These are phyloP conservation scores for Megaceryle alcyon DNA, from an alignment of 2,797 vertebrate species.

Conservation along the genomic window DNA sequence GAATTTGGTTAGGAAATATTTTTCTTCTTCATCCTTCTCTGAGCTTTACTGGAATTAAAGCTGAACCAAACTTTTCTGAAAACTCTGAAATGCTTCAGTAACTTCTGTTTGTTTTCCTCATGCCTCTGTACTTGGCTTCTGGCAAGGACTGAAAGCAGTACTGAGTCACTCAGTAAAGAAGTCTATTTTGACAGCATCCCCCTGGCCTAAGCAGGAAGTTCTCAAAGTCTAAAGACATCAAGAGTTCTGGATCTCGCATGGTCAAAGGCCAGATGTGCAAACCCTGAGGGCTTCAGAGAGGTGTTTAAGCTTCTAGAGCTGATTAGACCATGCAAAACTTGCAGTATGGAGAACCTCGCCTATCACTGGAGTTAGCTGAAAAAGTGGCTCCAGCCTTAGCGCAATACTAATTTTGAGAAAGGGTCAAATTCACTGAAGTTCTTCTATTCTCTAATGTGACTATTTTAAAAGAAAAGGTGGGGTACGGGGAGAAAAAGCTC, in stretches of 20 bases:
- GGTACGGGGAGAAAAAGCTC: neutral
- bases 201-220: slow-evolving; percentile 35
- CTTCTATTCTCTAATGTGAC: neutral
- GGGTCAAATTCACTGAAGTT: slow-evolving; percentile 19
- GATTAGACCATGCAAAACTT: neutral
- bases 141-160: slow-evolving; percentile 58
- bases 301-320: neutral
- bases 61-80: slow-evolving; percentile 62
- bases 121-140: slow-evolving; percentile 63
- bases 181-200: slow-evolving; percentile 59
- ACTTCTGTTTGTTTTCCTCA: slow-evolving; percentile 63
- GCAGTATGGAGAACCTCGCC: neutral
- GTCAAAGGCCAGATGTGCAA: slow-evolving; percentile 37
- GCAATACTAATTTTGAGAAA: neutral
- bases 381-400: neutral
- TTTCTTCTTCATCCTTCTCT: slow-evolving; percentile 25
- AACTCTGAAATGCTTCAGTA: slow-evolving; percentile 62
- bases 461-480: neutral
- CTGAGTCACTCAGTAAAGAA: slow-evolving; percentile 61
- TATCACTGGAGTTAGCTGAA: neutral
- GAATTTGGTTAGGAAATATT: slow-evolving; percentile 50
- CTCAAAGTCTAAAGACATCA: slow-evolving; percentile 1
- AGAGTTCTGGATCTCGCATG: neutral
- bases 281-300: neutral
- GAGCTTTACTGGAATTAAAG: slow-evolving; percentile 56